A percentile compares a stretch with the other conserved stretches of the same genome.
Evolutionary conservation across 2,888 invertebrate species (phyloP).

Genomic region (Rhyacophila evoluta): DNA sequence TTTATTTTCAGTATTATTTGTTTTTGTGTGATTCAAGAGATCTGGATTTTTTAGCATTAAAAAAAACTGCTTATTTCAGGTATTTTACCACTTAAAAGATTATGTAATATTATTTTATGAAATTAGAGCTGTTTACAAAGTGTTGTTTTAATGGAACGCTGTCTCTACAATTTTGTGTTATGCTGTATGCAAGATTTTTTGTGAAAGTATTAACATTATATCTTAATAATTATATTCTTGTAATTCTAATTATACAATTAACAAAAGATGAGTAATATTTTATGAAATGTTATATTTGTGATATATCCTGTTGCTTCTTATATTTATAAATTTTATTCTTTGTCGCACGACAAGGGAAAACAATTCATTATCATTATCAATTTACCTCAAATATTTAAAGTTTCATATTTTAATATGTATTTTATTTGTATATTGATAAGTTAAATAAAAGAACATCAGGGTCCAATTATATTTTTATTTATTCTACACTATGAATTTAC

Average conservation of each 20-base stretch:
- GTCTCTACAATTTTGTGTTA: not conserved
- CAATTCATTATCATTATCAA: constrained; percentile 20
- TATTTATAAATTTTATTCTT: constrained; percentile 16
- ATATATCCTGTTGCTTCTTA: constrained; percentile 37
- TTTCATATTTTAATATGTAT: constrained; percentile 40
- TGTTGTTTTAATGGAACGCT: not conserved
- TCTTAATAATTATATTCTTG: constrained; percentile 23
- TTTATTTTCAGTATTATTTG: constrained; percentile 26
- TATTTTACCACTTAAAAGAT: not conserved
- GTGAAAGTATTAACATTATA: constrained; percentile 27
- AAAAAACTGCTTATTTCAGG: not conserved
- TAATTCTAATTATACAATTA: constrained; percentile 29
- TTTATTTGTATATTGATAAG: constrained; percentile 21
- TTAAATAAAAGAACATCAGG: constrained; percentile 33
- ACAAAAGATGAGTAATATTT: constrained; percentile 34
- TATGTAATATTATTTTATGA: constrained; percentile 55
- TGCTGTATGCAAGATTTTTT: constrained; percentile 17
- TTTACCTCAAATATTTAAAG: constrained; percentile 36
- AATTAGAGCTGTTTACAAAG: constrained; percentile 56
- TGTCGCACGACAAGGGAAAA: not conserved
- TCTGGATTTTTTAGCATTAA: not conserved
- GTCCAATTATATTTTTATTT: constrained; percentile 26
- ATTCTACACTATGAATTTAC: not conserved
- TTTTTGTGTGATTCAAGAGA: not conserved
- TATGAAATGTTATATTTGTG: constrained; percentile 42